phyloP scores from a whole-genome alignment of 2,888 invertebrate species.

The Caenorhabditis parvicauda region DNA sequence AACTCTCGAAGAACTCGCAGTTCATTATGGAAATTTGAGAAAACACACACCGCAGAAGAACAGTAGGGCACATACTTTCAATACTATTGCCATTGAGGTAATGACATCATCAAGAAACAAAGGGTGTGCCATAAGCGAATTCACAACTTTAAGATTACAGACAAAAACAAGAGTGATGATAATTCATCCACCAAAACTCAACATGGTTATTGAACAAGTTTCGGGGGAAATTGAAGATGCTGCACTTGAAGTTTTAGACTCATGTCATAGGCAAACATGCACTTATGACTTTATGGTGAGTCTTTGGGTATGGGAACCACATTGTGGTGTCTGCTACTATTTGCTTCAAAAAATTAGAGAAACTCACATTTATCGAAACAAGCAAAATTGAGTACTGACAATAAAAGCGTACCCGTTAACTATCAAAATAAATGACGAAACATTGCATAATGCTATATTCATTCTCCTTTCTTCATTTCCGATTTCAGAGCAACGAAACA shows the following conservation, averaged over 20 bases:
- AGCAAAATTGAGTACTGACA: neutral
- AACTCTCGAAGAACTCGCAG: constrained; percentile 22
- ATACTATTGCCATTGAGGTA: constrained; percentile 21
- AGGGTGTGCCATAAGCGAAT: constrained; percentile 2
- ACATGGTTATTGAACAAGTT: constrained; percentile 25
- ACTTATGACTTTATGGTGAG: constrained; percentile 19
- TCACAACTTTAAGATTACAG: constrained; percentile 6
- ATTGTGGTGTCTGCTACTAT: too few species aligned
- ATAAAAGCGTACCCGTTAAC: neutral
- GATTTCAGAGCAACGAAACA: constrained; percentile 25
- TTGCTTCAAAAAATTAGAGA: neutral
- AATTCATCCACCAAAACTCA: constrained; percentile 12
- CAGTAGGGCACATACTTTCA: constrained; percentile 26
- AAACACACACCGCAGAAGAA: constrained; percentile 20
- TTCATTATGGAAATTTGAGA: constrained; percentile 14
- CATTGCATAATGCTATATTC: neutral
- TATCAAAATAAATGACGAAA: neutral
- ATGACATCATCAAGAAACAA: neutral
- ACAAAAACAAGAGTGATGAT: constrained; percentile 31
- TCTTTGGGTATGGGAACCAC: neutral
- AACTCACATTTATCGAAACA: neutral
- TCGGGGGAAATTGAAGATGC: constrained; percentile 32
- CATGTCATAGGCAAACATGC: constrained; percentile 26
- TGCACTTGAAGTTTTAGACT: constrained; percentile 23
- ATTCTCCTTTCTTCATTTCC: too few species aligned